A percentile compares a stretch with the other conserved stretches of the same genome.
Evolutionary conservation across 2,888 invertebrate species (phyloP).

Genomic region (Agrenia bidenticulata): DNA sequence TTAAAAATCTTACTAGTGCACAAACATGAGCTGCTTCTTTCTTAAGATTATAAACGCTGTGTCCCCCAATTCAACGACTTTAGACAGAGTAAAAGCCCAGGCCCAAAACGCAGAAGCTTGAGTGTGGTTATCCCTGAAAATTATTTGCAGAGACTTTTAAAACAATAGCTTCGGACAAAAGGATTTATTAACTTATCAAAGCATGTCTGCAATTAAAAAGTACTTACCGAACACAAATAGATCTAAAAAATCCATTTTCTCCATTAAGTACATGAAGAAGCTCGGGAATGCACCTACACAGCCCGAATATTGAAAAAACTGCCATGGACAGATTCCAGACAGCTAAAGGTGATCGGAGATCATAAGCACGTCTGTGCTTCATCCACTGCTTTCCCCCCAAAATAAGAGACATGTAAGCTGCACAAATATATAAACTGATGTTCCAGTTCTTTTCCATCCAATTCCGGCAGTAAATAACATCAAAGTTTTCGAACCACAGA

Average conservation of each 20-base stretch:
- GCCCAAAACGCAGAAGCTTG: constrained; percentile 59
- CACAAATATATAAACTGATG: constrained; percentile 28
- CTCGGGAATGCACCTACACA: constrained; percentile 25
- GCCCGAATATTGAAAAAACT: constrained; percentile 50
- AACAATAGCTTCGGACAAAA: not conserved
- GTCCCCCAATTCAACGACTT: constrained; percentile 93
- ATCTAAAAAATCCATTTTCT: constrained; percentile 33
- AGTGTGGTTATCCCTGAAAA: constrained; percentile 31
- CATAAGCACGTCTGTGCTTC: constrained; percentile 85
- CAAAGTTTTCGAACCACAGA: constrained; percentile 36
- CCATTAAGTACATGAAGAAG: constrained; percentile 30
- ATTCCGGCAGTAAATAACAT: constrained; percentile 21
- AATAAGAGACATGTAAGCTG: constrained; percentile 83
- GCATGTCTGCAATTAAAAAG: too few species aligned
- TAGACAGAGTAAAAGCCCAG: constrained; percentile 93
- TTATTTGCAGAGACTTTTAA: not conserved
- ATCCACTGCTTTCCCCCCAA: constrained; percentile 91
- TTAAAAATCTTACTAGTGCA: constrained; percentile 63
- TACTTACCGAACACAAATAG: constrained; percentile 33
- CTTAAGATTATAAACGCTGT: constrained; percentile 90
- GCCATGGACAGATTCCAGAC: constrained; percentile 91
- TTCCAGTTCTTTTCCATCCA: constrained; percentile 39
- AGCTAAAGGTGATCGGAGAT: constrained; percentile 79
- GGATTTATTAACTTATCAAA: not conserved
- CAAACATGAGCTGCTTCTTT: constrained; percentile 88